Conservation (phyloP, 1,140 invertebrate genomes). For the Pseudomyrmex pallidus region DNA sequence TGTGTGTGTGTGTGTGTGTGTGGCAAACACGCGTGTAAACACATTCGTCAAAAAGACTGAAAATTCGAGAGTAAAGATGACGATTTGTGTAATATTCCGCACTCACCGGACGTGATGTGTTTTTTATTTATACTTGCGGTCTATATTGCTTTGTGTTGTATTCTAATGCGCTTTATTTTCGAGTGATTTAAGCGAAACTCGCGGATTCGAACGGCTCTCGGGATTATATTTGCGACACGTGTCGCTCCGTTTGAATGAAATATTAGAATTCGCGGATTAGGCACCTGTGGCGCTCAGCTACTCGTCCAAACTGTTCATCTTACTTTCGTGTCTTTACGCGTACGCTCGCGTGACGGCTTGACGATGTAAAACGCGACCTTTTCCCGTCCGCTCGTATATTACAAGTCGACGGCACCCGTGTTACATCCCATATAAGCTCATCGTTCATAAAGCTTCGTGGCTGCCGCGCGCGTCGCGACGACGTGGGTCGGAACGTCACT, state of each 20-base stretch:
- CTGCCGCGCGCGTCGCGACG: constrained; percentile 39
- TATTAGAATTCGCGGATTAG: constrained; percentile 46
- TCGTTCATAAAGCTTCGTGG: constrained; percentile 70
- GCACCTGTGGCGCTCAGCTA: constrained; percentile 17
- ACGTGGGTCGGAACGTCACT: constrained; percentile 53
- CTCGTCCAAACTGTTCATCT: constrained; percentile 49
- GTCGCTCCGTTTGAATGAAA: constrained; percentile 25
- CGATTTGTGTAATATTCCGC: background rate
- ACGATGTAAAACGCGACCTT: constrained; percentile 59
- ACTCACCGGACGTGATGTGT: background rate
- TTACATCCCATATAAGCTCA: constrained; percentile 72
- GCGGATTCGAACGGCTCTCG: background rate
- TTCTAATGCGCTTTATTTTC: background rate
- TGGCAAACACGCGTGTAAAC: too few relatives aligned
- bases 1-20: too few relatives aligned
- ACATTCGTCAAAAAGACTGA: background rate
- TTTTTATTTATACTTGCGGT: background rate
- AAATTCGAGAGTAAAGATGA: background rate
- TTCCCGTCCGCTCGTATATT: constrained; percentile 69
- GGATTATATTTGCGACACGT: constrained; percentile 7
- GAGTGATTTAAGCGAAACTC: background rate
- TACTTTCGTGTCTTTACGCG: constrained; percentile 46
- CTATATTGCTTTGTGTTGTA: background rate
- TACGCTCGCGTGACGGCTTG: constrained; percentile 42
- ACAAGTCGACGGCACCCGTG: constrained; percentile 68